Evolutionary conservation across 2,888 invertebrate genomes (phyloP), one percentile per base, ranked within the genome.

Genomic region (Cantharis nigra): DNA sequence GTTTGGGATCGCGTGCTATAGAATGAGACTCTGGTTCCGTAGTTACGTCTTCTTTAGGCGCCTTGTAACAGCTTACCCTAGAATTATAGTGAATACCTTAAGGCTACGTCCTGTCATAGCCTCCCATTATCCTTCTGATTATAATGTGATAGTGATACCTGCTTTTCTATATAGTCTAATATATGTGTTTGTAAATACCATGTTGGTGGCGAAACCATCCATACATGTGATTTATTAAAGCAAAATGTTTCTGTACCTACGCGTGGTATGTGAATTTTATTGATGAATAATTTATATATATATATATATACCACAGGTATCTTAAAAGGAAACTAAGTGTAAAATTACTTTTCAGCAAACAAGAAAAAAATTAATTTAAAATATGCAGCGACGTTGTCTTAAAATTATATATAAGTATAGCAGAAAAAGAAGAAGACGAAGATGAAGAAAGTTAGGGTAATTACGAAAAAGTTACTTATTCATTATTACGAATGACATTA

Each of bases 11-110:
- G 78, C 78, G 76, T 78, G 78, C 76, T 69, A 33, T 63, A 63
- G 72, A 81, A 80, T 79, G 81, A 78, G 82, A 81, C 78, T 70
- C 49, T 80, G 83, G 82, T 81, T 81, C 81, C 82, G 83, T 84
- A 80, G 83, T 85, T 85, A 86, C 84, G 86, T 86, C 87, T 87
- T 86, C 84, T 87, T 87, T 86, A 86, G 87, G 86, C 86, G 86
- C 86, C 86, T 86, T 81, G 82, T 82, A 81, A 82, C 83, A 82
- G 80, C 77, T 82, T 84, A 87, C 85, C 87, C 86, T 85, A 84
- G 85, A 83, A 87, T 87, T 87, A 87, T 81, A 77, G 80, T 70
- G 79, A 79, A 82, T 80, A 74, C 85, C 86, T 83, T 69, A 71
- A 75, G 84, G 86, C 84, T 71, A 74, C 80, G 84, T 85, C 84